A percentile compares a stretch with the other conserved stretches of the same genome.
Conservation (phyloP, 2,113 vertebrate species). For the Ptilorrhoa leucosticta region DNA sequence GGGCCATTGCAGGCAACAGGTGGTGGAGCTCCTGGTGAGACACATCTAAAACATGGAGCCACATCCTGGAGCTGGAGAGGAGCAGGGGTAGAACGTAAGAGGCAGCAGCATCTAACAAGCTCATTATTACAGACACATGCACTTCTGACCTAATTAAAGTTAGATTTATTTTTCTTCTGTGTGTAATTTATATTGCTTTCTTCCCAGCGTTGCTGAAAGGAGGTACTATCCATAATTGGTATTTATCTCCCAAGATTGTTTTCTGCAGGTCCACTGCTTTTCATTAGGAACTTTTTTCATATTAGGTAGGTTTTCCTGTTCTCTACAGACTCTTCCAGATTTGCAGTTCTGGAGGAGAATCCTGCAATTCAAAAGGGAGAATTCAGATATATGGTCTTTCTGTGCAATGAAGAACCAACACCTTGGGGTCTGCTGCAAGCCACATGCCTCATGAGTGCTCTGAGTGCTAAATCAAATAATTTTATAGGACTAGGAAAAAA, state of each 20-base stretch:
- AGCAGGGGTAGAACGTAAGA: neutral
- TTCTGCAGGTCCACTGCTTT: neutral
- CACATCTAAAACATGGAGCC: conserved; percentile 17
- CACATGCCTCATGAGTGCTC: fast-evolving
- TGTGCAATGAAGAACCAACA: neutral
- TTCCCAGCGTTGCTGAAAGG: neutral
- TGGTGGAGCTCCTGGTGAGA: neutral
- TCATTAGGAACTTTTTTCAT: neutral
- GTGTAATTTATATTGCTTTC: neutral
- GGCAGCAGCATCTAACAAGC: neutral
- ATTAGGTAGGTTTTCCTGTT: neutral
- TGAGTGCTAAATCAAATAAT: neutral
- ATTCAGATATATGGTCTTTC: neutral
- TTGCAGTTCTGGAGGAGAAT: neutral
- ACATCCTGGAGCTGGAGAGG: neutral
- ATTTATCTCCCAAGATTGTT: neutral
- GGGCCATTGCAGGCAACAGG: conserved; percentile 24
- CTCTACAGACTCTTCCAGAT: neutral
- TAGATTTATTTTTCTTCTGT: neutral
- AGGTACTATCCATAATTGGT: neutral
- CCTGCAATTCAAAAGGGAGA: neutral
- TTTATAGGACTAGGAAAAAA: neutral
- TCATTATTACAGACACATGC: neutral
- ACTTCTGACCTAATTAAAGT: neutral
- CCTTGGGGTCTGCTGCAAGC: neutral